A percentile compares a stretch with the other conserved stretches of the same genome.
Evolutionary conservation across 2,797 vertebrate species (phyloP).

Genomic region (Rhynchonycteris naso): DNA sequence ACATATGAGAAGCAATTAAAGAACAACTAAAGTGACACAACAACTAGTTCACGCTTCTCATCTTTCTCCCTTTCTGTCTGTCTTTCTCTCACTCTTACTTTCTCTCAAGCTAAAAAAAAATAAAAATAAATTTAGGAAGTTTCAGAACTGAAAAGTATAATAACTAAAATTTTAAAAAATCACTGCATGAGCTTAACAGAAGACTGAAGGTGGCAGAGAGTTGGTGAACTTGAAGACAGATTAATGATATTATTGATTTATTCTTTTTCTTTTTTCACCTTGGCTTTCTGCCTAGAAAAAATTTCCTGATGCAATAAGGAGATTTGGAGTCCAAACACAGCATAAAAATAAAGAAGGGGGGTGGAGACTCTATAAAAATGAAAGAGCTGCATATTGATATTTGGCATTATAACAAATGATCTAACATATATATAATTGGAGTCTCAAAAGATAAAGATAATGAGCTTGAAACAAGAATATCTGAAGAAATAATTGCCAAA

Average conservation of each 20-base stretch:
- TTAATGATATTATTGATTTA: constrained; percentile 71
- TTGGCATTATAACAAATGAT: constrained; percentile 45
- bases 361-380: not conserved
- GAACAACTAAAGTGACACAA: too few species aligned
- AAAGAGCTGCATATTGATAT: constrained; percentile 12
- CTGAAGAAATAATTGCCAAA: constrained; percentile 7
- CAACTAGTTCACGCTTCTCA: too few species aligned
- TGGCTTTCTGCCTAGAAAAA: constrained; percentile 70
- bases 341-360: not conserved
- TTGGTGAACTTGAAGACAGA: constrained; percentile 64
- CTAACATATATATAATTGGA: constrained; percentile 11
- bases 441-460: constrained; percentile 20
- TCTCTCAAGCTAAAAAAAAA: too few species aligned
- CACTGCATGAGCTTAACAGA: not conserved
- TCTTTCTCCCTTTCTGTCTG: too few species aligned
- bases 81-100: too few species aligned
- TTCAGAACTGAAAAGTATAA: constrained; percentile 30
- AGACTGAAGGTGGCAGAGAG: constrained; percentile 55
- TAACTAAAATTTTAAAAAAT: constrained; percentile 27
- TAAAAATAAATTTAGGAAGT: not conserved
- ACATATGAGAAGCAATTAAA: too few species aligned
- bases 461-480: not conserved
- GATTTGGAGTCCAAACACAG: not conserved
- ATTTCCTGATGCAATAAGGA: constrained; percentile 61
- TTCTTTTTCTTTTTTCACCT: constrained; percentile 53